Percentiles rank a stretch among this genome's conserved stretches.
phyloP scores from a whole-genome alignment of 2,888 invertebrate species.

The Mythimna albipuncta region DNA sequence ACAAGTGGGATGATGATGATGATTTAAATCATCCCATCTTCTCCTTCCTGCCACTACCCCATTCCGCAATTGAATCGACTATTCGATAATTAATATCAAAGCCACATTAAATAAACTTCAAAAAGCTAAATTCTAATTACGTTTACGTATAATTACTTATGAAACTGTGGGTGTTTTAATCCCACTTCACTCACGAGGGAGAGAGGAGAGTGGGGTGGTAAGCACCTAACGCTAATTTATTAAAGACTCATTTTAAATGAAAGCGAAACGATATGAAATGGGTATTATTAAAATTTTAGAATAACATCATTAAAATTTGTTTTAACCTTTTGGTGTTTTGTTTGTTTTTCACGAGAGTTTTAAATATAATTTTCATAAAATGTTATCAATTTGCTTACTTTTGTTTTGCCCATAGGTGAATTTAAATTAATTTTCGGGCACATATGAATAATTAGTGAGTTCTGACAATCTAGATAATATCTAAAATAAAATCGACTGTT shows the following conservation, averaged over 20 bases:
- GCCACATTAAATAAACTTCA: conserved; percentile 7
- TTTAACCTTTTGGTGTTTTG: conserved; percentile 10
- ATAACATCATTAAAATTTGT: conserved; percentile 21
- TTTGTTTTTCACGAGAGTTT: conserved; percentile 10
- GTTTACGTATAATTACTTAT: conserved; percentile 31
- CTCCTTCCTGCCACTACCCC: too few relatives aligned
- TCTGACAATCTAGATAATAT: background rate
- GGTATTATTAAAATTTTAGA: conserved; percentile 16
- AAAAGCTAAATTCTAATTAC: conserved; percentile 21
- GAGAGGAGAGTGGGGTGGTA: background rate
- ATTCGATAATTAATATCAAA: background rate
- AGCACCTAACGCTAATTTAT: conserved; percentile 20
- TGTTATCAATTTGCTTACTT: too few relatives aligned
- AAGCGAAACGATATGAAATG: conserved; percentile 37
- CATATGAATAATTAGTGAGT: background rate
- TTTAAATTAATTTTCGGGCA: background rate
- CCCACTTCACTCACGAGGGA: background rate
- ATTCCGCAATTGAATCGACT: background rate
- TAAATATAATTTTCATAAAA: background rate
- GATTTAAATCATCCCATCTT: too few relatives aligned
- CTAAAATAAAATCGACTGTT: background rate
- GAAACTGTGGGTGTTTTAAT: conserved; percentile 16
- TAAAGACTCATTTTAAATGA: conserved; percentile 32
- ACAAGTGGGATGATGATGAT: too few relatives aligned
- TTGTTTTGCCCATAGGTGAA: background rate